Base-by-base conservation (phyloP, 2,797 vertebrate genomes). In the Selene dorsalis region DNA sequence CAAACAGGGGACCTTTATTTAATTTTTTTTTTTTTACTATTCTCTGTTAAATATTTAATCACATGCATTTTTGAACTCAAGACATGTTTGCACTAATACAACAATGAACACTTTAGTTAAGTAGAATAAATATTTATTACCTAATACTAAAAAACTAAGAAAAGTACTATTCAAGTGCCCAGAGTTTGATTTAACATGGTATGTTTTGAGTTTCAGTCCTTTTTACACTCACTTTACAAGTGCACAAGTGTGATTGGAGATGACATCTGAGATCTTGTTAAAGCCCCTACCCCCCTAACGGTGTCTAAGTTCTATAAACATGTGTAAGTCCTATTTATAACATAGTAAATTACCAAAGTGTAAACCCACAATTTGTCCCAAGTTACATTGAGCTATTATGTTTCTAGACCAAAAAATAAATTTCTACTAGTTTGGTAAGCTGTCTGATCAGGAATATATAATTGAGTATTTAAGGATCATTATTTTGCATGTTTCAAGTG, bases 401-500 rank as follows among this genome's bases (percentile, higher is more conserved):
- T 24, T 6, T 26, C 12, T 53, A 24, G 22, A 52, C 1, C 22
- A 22, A 11, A 11, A 52, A 24, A 50, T 22, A 7, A 52, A 13
- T 24, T 12, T 24, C 22, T 3, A 1, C 0, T 1, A 53, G 48
- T 52, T 24, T 22, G 3, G 22, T 22, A 22, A 24, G 52, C 52
- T 55, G 24, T 16, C 52, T 26, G 22, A 26, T 24, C 52, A 17
- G 6, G 2, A 26, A 28, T 14, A 55, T 55, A 13, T 26, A 12
- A 52, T 26, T 53, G 14, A 53, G 14, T 26, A 53, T 53, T 53
- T 14, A 53, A 30, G 7, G 16, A 17, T 56, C 3, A 30, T 56
- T 55, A 55, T 55, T 55, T 55, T 55, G 57, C 24, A 71, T 50
- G 69, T 50, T 30, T 68, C 1, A 13, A 45, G 45, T 68, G 9